Conservation (phyloP, 2,113 vertebrate species). For the Spea bombifrons region DNA sequence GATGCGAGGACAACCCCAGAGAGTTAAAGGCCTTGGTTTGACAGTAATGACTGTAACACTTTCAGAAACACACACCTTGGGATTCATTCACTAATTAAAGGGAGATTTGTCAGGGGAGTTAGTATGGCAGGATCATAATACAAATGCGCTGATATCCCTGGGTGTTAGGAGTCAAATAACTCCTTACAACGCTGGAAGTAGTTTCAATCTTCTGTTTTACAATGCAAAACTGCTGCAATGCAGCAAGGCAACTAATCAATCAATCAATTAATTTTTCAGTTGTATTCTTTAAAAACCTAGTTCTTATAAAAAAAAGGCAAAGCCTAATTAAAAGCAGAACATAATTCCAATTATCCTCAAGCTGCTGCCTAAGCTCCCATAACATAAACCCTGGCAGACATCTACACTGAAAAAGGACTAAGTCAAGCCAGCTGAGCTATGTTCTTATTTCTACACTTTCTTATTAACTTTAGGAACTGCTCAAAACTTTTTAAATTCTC, state of each 20-base stretch:
- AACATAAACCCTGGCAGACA: slow-evolving; percentile 33
- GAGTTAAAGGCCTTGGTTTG: too few species aligned
- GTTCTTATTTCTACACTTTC: background rate
- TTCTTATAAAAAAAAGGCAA: slow-evolving; percentile 18
- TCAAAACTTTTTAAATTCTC: too few species aligned
- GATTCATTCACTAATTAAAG: too few species aligned
- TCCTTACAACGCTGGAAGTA: background rate
- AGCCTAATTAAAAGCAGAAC: slow-evolving; percentile 35
- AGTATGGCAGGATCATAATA: too few species aligned
- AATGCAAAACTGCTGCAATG: slow-evolving; percentile 3
- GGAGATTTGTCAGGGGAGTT: too few species aligned
- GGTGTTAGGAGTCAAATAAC: slow-evolving; percentile 5
- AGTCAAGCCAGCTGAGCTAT: background rate
- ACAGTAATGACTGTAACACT: too few species aligned
- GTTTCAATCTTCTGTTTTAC: background rate
- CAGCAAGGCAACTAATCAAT: slow-evolving; percentile 44
- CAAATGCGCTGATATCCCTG: too few species aligned
- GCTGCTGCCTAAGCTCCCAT: slow-evolving; percentile 40
- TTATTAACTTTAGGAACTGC: too few species aligned
- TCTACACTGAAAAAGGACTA: slow-evolving; percentile 23
- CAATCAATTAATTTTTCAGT: slow-evolving; percentile 43
- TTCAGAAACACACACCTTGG: too few species aligned
- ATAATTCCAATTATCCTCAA: slow-evolving; percentile 41
- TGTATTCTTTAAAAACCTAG: slow-evolving; percentile 36
- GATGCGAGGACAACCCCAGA: too few species aligned